A percentile compares a stretch with the other conserved stretches of the same genome.
Evolutionary conservation across 2,888 invertebrate genomes (phyloP).

Genomic region (Drosophila atroscutellata): DNA sequence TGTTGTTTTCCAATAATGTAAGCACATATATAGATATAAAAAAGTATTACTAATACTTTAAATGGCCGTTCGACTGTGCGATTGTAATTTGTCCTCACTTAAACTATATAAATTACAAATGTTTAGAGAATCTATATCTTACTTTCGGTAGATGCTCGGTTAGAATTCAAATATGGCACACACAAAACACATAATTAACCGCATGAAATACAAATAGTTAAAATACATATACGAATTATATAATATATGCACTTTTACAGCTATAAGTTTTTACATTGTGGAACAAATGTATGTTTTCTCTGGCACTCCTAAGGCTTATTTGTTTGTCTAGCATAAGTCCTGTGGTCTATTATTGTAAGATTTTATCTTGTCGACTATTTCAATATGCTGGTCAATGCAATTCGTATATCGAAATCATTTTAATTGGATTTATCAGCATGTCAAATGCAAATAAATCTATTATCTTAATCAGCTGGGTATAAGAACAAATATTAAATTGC

Average conservation of each 20-base stretch:
- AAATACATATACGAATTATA: slow-evolving; percentile 11
- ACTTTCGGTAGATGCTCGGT: neutral
- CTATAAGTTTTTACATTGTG: slow-evolving; percentile 57
- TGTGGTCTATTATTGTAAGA: slow-evolving; percentile 50
- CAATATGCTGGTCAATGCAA: slow-evolving; percentile 32
- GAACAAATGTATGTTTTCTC: slow-evolving; percentile 35
- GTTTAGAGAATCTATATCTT: neutral
- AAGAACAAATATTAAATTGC: slow-evolving; percentile 11
- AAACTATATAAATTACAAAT: slow-evolving; percentile 11
- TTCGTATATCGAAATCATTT: slow-evolving; percentile 38
- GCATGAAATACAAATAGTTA: slow-evolving; percentile 17
- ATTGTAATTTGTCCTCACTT: slow-evolving; percentile 10
- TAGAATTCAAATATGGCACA: slow-evolving; percentile 22
- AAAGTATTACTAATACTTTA: slow-evolving; percentile 71
- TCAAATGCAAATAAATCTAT: slow-evolving; percentile 31
- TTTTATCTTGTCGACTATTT: slow-evolving; percentile 44
- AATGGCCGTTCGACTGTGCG: slow-evolving; percentile 7
- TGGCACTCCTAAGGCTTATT: slow-evolving; percentile 39
- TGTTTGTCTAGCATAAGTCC: slow-evolving; percentile 53
- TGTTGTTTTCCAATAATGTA: slow-evolving; percentile 41
- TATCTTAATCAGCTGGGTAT: slow-evolving; percentile 28
- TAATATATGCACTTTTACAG: slow-evolving; percentile 23
- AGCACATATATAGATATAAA: slow-evolving; percentile 37
- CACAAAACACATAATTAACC: slow-evolving; percentile 9
- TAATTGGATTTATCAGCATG: slow-evolving; percentile 11